Percentiles rank a stretch among this genome's conserved stretches.
Conservation (phyloP, 2,113 vertebrate species). For the Laticauda laticaudata region DNA sequence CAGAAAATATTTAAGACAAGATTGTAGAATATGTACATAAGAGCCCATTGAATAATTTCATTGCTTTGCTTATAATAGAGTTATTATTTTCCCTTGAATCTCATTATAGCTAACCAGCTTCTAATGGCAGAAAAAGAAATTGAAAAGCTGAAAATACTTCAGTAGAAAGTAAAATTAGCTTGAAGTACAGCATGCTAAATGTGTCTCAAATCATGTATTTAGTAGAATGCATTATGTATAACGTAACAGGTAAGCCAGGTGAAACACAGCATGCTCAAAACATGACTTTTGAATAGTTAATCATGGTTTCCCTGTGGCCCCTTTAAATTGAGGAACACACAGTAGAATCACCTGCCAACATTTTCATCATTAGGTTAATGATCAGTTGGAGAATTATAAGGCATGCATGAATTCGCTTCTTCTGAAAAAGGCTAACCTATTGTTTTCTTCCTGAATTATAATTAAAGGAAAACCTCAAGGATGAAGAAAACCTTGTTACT, state of each 20-base stretch:
- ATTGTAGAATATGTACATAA: background rate
- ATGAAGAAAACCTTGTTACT: conserved; percentile 80
- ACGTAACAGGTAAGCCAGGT: background rate
- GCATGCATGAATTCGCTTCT: background rate
- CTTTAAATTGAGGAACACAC: background rate
- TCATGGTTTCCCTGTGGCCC: too few relatives aligned
- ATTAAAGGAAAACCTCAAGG: background rate
- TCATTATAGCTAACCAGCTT: background rate
- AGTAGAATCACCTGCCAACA: background rate
- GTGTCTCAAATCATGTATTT: background rate
- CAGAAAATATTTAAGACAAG: background rate
- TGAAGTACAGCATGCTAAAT: background rate
- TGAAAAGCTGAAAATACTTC: background rate
- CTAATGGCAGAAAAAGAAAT: background rate
- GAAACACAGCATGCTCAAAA: background rate
- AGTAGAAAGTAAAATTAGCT: background rate
- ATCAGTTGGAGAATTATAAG: background rate
- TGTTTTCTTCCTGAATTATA: background rate
- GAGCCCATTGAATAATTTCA: background rate
- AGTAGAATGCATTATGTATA: background rate
- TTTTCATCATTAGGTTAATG: background rate
- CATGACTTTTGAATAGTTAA: background rate
- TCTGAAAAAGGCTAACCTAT: background rate
- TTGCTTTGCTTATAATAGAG: background rate
- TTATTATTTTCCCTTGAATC: background rate